These are phyloP conservation scores for Lepidonotus clava DNA, from an alignment of 2,888 invertebrate species.

Conservation along the genomic window DNA sequence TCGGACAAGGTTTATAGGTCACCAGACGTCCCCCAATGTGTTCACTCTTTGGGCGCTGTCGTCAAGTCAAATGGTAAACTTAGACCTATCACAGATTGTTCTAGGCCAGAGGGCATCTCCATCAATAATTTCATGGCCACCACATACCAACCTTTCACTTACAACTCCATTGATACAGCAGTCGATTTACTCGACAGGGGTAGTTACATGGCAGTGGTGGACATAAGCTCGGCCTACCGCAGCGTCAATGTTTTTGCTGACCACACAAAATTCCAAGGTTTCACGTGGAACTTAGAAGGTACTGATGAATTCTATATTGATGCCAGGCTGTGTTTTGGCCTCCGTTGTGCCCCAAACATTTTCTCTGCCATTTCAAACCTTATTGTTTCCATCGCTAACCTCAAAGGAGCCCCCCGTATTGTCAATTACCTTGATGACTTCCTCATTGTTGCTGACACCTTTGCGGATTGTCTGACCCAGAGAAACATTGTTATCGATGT, in stretches of 20 bases:
- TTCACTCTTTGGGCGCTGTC: slow-evolving; percentile 29
- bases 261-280: not conserved
- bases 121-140: not conserved
- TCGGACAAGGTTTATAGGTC: too few relatives aligned
- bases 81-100: not conserved
- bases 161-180: not conserved
- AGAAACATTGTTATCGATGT: not conserved
- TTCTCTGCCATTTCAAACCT: not conserved
- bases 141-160: not conserved
- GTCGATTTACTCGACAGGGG: not conserved
- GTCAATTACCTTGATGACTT: not conserved
- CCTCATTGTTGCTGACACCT: not conserved
- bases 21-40: not conserved
- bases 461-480: not conserved
- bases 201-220: not conserved
- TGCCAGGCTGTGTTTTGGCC: not conserved
- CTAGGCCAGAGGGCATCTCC: not conserved
- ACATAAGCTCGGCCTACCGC: not conserved
- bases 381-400: not conserved
- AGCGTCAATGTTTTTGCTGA: not conserved
- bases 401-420: not conserved
- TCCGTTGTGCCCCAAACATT: not conserved
- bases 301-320: not conserved
- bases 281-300: not conserved
- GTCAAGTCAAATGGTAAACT: not conserved